Conservation (phyloP, 2,888 invertebrate species). For the Prenolepis imparis region DNA sequence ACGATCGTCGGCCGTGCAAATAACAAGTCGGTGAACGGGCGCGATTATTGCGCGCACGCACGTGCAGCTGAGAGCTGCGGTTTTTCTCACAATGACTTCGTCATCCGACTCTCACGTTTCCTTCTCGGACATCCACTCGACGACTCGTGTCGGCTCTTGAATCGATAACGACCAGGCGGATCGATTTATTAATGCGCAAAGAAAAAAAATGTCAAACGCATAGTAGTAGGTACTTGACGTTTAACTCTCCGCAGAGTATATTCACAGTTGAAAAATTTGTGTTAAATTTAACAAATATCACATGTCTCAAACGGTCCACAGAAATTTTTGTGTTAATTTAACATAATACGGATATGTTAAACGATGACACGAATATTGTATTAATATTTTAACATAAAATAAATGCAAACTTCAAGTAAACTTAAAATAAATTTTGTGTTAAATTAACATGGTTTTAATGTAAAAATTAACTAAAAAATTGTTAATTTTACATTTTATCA, state of each 20-base stretch:
- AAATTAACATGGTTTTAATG: too few species aligned
- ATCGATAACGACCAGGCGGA: neutral
- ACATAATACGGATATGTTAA: too few species aligned
- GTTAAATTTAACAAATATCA: too few species aligned
- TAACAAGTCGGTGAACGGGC: slow-evolving; percentile 66
- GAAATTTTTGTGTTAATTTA: too few species aligned
- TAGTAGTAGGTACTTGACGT: neutral
- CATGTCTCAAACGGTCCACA: too few species aligned
- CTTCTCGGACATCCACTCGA: neutral
- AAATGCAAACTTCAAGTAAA: too few species aligned
- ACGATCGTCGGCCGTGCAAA: slow-evolving; percentile 67
- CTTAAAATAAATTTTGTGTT: too few species aligned
- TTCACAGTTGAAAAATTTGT: too few species aligned
- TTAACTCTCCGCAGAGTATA: neutral
- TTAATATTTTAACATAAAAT: too few species aligned
- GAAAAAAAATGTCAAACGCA: neutral
- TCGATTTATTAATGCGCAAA: neutral
- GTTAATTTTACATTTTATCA: too few species aligned
- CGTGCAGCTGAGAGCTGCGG: neutral
- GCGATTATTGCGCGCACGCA: slow-evolving; percentile 64
- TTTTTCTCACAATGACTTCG: slow-evolving; percentile 21
- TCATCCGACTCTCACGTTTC: slow-evolving; percentile 20
- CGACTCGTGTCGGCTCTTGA: neutral
- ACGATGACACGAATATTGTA: too few species aligned
- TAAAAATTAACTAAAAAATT: too few species aligned